A percentile compares a stretch with the other conserved stretches of the same genome.
phyloP scores from a whole-genome alignment of 2,113 vertebrate species.

The Fukomys damarensis region DNA sequence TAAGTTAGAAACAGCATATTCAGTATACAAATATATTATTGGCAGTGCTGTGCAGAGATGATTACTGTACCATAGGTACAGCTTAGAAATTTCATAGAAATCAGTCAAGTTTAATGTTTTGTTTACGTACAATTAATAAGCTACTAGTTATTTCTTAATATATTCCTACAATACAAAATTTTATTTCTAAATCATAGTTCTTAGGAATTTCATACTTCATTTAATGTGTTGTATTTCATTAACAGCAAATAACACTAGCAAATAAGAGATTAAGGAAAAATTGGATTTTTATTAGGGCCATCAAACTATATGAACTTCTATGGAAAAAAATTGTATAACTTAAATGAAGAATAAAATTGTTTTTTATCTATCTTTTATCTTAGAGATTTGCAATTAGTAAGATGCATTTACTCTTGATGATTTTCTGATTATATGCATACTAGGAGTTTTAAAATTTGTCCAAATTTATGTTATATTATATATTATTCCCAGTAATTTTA shows the following conservation, averaged over 20 bases:
- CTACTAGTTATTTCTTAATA: background rate
- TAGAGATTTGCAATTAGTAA: background rate
- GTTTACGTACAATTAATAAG: background rate
- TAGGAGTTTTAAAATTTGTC: background rate
- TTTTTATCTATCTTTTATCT: background rate
- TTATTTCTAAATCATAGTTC: background rate
- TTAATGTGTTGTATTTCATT: conserved; percentile 18
- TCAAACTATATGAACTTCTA: conserved; percentile 2
- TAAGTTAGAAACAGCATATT: background rate
- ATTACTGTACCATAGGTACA: background rate
- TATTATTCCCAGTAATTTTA: background rate
- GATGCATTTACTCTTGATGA: background rate
- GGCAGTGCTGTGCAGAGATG: background rate
- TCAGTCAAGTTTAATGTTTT: background rate
- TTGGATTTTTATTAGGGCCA: background rate
- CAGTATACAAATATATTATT: background rate
- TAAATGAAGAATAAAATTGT: conserved; percentile 11
- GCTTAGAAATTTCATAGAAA: background rate
- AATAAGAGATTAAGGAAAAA: conserved; percentile 44
- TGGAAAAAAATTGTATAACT: background rate
- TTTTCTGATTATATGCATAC: background rate
- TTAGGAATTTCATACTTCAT: background rate
- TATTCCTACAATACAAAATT: background rate
- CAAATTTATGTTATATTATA: background rate
- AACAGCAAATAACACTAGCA: background rate